Conservation (phyloP, 2,797 vertebrate genomes). For the Parauchenoglanis ngamensis region DNA sequence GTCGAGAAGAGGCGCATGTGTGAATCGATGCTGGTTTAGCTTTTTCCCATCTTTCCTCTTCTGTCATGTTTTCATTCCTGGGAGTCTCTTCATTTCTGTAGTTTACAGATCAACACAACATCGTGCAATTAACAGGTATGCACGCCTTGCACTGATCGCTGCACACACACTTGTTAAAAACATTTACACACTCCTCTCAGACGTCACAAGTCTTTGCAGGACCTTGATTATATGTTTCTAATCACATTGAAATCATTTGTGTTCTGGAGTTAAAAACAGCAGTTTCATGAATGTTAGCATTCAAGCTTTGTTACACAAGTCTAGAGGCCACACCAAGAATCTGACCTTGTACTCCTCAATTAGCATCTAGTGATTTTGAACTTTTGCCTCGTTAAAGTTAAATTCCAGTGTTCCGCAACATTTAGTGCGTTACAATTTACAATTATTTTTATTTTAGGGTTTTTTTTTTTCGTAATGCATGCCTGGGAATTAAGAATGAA, state of each 20-base stretch:
- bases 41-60: not conserved
- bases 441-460: not conserved
- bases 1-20: not conserved
- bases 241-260: not conserved
- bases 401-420: slow-evolving; percentile 6
- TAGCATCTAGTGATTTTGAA: slow-evolving; percentile 39
- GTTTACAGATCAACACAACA: not conserved
- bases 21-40: not conserved
- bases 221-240: not conserved
- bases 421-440: not conserved
- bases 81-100: not conserved
- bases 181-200: not conserved
- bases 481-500: not conserved
- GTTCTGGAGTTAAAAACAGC: not conserved
- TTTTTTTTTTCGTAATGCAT: not conserved
- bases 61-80: not conserved
- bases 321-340: slow-evolving; percentile 47
- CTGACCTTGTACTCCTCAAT: slow-evolving; percentile 52
- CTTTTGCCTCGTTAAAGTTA: not conserved
- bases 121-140: not conserved
- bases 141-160: not conserved
- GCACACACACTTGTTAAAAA: not conserved
- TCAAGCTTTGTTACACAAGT: slow-evolving; percentile 48
- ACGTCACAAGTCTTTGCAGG: not conserved
- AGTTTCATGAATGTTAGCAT: slow-evolving; percentile 44